Conservation (phyloP, 2,888 invertebrate species). For the Archips crataeganus region DNA sequence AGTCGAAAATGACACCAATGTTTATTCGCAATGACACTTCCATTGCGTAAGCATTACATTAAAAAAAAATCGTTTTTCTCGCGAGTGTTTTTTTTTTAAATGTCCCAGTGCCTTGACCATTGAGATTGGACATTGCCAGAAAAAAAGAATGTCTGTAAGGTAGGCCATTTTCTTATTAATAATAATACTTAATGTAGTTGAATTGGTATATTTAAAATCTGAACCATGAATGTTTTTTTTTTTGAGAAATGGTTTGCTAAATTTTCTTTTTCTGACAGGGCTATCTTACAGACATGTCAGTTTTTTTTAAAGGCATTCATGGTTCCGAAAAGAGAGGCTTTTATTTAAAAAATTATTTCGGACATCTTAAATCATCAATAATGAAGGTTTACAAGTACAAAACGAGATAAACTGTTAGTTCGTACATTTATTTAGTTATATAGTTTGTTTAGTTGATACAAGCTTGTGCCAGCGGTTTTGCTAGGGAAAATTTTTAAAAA, state of each 20-base stretch:
- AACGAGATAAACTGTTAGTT: too few relatives aligned
- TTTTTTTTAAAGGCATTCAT: constrained; percentile 71
- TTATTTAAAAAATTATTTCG: constrained; percentile 11
- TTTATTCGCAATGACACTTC: constrained; percentile 79
- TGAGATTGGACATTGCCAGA: constrained; percentile 80
- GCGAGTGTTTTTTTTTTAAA: constrained; percentile 43
- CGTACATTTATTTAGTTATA: too few relatives aligned
- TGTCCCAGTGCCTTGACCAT: constrained; percentile 56
- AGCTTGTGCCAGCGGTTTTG: too few relatives aligned
- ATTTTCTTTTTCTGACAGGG: constrained; percentile 52
- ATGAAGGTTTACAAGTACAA: too few relatives aligned
- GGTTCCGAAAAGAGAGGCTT: constrained; percentile 61
- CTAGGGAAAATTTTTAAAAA: too few relatives aligned
- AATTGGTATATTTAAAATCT: constrained; percentile 47
- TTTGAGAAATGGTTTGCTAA: constrained; percentile 47
- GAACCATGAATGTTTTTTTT: constrained; percentile 79
- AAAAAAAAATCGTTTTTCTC: constrained; percentile 31
- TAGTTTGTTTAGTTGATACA: too few relatives aligned
- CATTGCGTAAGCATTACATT: constrained; percentile 13
- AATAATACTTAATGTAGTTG: constrained; percentile 54
- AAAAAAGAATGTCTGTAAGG: constrained; percentile 81
- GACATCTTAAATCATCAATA: too few relatives aligned
- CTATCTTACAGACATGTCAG: constrained; percentile 83
- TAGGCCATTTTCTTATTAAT: constrained; percentile 74
- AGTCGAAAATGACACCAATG: constrained; percentile 63